Percentiles rank a stretch among this genome's conserved stretches.
These are phyloP conservation scores for Alauda arvensis DNA, from an alignment of 2,797 vertebrate genomes.

Conservation along the genomic window DNA sequence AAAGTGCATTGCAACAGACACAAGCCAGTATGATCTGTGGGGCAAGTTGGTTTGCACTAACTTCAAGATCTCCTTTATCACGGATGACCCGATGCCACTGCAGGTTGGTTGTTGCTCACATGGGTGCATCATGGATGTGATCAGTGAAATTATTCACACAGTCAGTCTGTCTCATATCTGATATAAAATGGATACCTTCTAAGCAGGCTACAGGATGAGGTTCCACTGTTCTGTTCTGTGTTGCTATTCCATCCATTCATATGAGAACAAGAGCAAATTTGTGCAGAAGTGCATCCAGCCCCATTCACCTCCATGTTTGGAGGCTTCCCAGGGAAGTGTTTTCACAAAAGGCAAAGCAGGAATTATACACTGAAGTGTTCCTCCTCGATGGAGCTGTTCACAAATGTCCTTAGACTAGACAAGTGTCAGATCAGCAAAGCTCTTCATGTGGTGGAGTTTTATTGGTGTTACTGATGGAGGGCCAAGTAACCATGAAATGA, in stretches of 20 bases:
- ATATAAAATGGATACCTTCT: background rate
- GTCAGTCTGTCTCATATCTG: background rate
- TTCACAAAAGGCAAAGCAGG: background rate
- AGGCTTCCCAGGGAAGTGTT: background rate
- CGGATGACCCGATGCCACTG: constrained; percentile 83
- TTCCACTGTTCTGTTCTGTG: background rate
- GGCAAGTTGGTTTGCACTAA: constrained; percentile 97
- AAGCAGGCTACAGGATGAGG: background rate
- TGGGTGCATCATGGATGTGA: background rate
- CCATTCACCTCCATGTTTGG: background rate
- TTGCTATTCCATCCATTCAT: background rate
- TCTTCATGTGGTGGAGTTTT: background rate
- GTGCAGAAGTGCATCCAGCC: background rate
- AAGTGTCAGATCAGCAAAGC: background rate
- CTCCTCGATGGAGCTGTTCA: background rate
- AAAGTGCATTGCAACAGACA: constrained; percentile 91
- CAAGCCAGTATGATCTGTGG: constrained; percentile 90
- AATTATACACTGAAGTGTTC: background rate
- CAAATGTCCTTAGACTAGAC: background rate
- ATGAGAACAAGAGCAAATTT: background rate
- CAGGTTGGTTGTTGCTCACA: constrained; percentile 75
- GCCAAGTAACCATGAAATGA: background rate
- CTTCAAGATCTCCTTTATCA: constrained; percentile 97
- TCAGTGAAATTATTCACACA: background rate
- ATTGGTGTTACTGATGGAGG: background rate